Evolutionary conservation across 2,113 vertebrate genomes (phyloP).

Genomic region (Montifringilla adamsi): DNA sequence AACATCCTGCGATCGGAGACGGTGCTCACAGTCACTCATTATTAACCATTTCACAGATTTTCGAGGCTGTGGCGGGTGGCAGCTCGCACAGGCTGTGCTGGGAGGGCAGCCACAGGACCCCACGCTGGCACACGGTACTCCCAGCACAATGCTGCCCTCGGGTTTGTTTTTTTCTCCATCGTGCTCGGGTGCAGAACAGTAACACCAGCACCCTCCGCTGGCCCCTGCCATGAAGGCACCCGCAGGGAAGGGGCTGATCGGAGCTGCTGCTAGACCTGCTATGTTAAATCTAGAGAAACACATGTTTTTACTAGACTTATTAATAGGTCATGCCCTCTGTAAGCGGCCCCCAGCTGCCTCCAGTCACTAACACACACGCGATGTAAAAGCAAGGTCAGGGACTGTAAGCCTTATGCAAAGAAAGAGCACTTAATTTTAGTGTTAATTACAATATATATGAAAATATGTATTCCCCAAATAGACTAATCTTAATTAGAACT

Average conservation of each 20-base stretch:
- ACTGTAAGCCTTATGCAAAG: not conserved
- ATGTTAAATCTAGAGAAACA: rapidly evolving
- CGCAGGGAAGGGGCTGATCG: not conserved
- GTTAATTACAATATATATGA: not conserved
- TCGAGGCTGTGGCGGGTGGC: not conserved
- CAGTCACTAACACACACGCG: not conserved
- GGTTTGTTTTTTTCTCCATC: rapidly evolving
- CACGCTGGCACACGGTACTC: rapidly evolving
- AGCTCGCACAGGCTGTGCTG: not conserved
- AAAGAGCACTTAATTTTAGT: not conserved
- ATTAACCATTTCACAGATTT: not conserved
- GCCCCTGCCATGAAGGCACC: not conserved
- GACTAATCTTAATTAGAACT: not conserved
- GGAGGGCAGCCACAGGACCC: not conserved
- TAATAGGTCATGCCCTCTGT: too few species aligned
- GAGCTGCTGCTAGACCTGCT: not conserved
- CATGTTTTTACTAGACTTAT: not conserved
- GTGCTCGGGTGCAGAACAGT: not conserved
- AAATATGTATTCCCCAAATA: not conserved
- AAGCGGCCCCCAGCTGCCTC: not conserved
- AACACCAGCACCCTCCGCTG: conserved; percentile 44
- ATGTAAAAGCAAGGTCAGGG: not conserved
- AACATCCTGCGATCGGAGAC: rapidly evolving
- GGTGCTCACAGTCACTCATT: not conserved
- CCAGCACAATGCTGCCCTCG: rapidly evolving